A percentile compares a stretch with the other conserved stretches of the same genome.
These are phyloP conservation scores for Ornithorhynchus anatinus DNA, from an alignment of 2,113 vertebrate genomes.

Conservation along the genomic window DNA sequence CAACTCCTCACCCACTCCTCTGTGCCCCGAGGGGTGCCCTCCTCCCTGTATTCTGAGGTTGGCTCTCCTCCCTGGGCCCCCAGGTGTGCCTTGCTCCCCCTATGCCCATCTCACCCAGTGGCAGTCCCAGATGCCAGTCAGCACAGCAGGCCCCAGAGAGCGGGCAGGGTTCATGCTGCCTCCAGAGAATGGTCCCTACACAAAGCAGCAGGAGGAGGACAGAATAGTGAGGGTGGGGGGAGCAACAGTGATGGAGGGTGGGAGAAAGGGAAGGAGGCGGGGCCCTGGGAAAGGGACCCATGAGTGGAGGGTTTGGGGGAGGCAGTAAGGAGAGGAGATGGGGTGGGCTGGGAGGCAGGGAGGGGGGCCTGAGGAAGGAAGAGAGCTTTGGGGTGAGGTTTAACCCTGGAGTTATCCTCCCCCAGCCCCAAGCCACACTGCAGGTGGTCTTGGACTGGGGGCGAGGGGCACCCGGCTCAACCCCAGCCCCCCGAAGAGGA, in stretches of 20 bases:
- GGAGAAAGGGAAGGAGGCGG: neutral
- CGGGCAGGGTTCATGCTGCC: slow-evolving; percentile 81
- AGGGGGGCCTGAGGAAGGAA: too few species aligned
- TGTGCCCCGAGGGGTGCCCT: too few species aligned
- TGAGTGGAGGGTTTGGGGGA: neutral
- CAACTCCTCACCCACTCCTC: too few species aligned
- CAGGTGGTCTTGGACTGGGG: too few species aligned
- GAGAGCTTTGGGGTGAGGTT: too few species aligned
- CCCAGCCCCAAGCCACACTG: too few species aligned
- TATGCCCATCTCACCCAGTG: slow-evolving; percentile 76
- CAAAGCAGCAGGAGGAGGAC: neutral
- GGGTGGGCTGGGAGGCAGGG: too few species aligned
- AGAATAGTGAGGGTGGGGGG: neutral
- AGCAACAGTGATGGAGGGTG: neutral
- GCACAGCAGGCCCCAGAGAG: slow-evolving; percentile 76
- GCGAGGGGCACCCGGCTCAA: neutral
- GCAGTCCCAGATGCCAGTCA: slow-evolving; percentile 81
- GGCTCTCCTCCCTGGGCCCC: too few species aligned
- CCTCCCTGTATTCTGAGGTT: too few species aligned
- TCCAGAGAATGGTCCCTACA: slow-evolving; percentile 77
- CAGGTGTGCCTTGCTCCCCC: too few species aligned
- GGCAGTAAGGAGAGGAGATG: too few species aligned
- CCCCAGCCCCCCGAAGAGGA: neutral
- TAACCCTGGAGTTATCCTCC: too few species aligned
- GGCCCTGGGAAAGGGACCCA: rapidly evolving